These are phyloP conservation scores for Carcina quercana DNA, from an alignment of 2,888 invertebrate genomes.

Conservation along the genomic window DNA sequence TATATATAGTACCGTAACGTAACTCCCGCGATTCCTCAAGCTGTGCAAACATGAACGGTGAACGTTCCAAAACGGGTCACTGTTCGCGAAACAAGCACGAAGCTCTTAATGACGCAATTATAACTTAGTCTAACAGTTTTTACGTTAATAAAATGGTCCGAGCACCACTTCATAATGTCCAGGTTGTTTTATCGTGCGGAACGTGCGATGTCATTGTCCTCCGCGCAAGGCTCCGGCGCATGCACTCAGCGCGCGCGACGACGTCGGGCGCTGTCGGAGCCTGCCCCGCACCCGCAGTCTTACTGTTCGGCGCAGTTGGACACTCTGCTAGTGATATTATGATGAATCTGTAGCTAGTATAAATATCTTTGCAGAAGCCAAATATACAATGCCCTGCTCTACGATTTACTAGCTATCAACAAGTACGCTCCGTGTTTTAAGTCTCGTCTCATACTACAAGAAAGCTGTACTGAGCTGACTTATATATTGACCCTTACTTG, in stretches of 20 bases:
- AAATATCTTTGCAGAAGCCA: too few species aligned
- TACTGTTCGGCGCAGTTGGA: too few species aligned
- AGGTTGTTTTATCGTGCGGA: constrained; percentile 69
- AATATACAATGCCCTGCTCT: neutral
- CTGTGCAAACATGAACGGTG: constrained; percentile 15
- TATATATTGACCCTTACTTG: too few species aligned
- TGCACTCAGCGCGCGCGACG: constrained; percentile 20
- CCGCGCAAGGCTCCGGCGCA: constrained; percentile 36
- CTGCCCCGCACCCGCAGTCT: constrained; percentile 14
- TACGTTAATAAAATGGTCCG: constrained; percentile 40
- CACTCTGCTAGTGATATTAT: too few species aligned
- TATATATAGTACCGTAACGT: constrained; percentile 14
- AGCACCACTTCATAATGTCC: constrained; percentile 54
- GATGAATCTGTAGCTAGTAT: too few species aligned
- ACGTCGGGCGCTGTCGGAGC: constrained; percentile 10
- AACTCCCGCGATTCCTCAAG: constrained; percentile 16
- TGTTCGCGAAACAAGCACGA: constrained; percentile 38
- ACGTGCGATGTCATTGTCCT: constrained; percentile 72
- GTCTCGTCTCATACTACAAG: too few species aligned
- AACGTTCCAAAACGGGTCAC: constrained; percentile 30
- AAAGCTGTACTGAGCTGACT: too few species aligned
- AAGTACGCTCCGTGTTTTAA: too few species aligned
- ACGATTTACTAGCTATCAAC: neutral
- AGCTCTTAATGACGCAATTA: constrained; percentile 49
- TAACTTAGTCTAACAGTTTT: constrained; percentile 44